A percentile compares a stretch with the other conserved stretches of the same genome.
phyloP scores from a whole-genome alignment of 35 echinoderm and acorn worm genomes.

The Holothuria glaberrima region DNA sequence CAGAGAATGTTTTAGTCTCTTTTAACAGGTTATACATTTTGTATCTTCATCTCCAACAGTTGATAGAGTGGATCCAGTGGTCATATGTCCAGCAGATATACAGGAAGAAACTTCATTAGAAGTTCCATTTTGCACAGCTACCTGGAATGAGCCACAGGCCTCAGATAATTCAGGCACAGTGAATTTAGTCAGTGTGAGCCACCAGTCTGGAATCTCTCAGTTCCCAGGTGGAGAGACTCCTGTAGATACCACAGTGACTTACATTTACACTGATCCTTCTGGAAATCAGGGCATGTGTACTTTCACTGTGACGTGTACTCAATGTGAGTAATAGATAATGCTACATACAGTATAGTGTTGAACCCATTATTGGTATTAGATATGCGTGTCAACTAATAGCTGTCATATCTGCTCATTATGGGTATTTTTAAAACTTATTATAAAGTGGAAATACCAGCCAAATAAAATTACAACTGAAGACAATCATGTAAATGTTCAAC shows the following conservation, averaged over 20 bases:
- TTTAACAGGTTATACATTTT: no score
- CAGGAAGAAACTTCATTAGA: not conserved
- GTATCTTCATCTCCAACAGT: not conserved
- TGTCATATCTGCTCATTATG: no score
- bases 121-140: constrained; percentile 5
- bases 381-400: no score
- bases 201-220: not conserved
- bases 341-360: no score
- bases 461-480: no score
- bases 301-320: constrained; percentile 18
- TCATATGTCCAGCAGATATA: not conserved
- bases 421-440: no score
- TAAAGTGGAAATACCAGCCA: no score
- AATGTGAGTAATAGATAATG: not conserved
- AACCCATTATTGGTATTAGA: no score
- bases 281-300: constrained; percentile 27
- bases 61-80: constrained; percentile 6
- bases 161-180: constrained; percentile 74
- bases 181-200: not conserved
- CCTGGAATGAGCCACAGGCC: constrained; percentile 60
- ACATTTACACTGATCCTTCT: constrained; percentile 35
- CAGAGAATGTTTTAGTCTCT: no score
- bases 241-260: constrained; percentile 38
- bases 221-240: not conserved
- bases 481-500: no score